These are phyloP conservation scores for Oryzias javanicus DNA, from an alignment of 2,113 vertebrate genomes.

Conservation along the genomic window DNA sequence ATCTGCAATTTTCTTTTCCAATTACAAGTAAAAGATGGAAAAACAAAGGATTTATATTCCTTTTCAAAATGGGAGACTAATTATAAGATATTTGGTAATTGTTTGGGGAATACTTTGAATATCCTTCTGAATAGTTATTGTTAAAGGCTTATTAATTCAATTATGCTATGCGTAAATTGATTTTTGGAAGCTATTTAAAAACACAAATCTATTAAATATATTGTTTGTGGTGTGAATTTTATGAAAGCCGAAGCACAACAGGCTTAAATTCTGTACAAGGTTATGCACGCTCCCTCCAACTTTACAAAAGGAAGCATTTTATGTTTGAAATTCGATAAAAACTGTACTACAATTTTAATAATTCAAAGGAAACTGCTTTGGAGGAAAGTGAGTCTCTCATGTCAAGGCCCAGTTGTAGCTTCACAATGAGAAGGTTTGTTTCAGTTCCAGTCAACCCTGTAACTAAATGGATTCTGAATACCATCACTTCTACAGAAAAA, in stretches of 20 bases:
- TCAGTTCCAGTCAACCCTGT: background rate
- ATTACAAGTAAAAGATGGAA: slow-evolving; percentile 26
- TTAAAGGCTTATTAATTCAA: slow-evolving; percentile 57
- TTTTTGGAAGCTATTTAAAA: slow-evolving; percentile 28
- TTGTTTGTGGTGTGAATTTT: slow-evolving; percentile 13
- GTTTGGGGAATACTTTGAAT: slow-evolving; percentile 55
- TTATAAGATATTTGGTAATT: slow-evolving; percentile 67
- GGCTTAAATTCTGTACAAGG: slow-evolving; percentile 20
- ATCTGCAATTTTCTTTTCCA: slow-evolving; percentile 31
- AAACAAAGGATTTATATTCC: slow-evolving; percentile 40
- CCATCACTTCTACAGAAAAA: background rate
- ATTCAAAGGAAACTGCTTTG: slow-evolving; percentile 28
- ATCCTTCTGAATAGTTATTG: slow-evolving; percentile 59
- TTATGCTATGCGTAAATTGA: slow-evolving; percentile 24
- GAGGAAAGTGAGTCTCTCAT: slow-evolving; percentile 1
- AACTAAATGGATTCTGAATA: background rate
- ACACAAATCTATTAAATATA: slow-evolving; percentile 35
- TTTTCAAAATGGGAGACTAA: slow-evolving; percentile 59
- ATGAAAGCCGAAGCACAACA: slow-evolving; percentile 7
- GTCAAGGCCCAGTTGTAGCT: background rate
- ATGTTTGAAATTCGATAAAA: slow-evolving; percentile 27
- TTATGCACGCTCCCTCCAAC: slow-evolving; percentile 9
- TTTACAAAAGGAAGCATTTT: slow-evolving; percentile 15
- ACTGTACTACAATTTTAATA: slow-evolving; percentile 12
- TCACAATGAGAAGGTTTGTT: background rate